Base-by-base conservation (phyloP, 2,797 vertebrate genomes). In the Diplodus sargus region DNA sequence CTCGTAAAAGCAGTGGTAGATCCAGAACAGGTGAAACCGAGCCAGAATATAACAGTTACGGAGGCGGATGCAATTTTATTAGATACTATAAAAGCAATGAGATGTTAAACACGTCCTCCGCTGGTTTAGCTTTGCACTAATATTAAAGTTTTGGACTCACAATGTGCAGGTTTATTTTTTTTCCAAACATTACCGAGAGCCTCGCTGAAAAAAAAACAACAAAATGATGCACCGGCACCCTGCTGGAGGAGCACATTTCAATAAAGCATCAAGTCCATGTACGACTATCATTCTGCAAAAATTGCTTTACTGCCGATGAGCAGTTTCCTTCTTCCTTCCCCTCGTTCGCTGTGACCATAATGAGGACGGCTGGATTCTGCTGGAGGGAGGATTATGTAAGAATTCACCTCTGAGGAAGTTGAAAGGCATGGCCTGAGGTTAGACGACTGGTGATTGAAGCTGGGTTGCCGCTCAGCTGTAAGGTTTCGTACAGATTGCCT, bases 381-480 rank as follows among this genome's bases (percentile, higher is more conserved):
- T 86, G 81, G 77, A 79, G 83, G 84, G 61, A 54, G 66, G 79
- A 82, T 87, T 88, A 65, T 76, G 86, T 79, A 77, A 85, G 85
- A 85, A 83, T 79, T 87, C 85, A 84, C 83, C 84, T 88, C 74
- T 72, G 72, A 78, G 87, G 74, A 76, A 81, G 90, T 85, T 78
- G 80, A 91, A 87, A 87, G 87, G 90, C 91, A 74, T 86, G 3
- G 85, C 90, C 87, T 17, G 77, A 47, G 87, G 91, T 90, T 22
- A 81, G 56, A 65, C 9, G 60, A 30, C 63, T 59, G 73, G 45
- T 61, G 65, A 78, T 0, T 79, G 78, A 70, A 67, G 84, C 60
- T 15, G 58, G n/a, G 70, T 74, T 80, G 12, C 28, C 5, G 63
- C 84, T 78, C 74, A 43, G 70, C 28, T 57, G 18, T 51, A 47